Evolutionary conservation across 2,113 vertebrate genomes (phyloP).

Genomic region (Bombycilla garrulus): DNA sequence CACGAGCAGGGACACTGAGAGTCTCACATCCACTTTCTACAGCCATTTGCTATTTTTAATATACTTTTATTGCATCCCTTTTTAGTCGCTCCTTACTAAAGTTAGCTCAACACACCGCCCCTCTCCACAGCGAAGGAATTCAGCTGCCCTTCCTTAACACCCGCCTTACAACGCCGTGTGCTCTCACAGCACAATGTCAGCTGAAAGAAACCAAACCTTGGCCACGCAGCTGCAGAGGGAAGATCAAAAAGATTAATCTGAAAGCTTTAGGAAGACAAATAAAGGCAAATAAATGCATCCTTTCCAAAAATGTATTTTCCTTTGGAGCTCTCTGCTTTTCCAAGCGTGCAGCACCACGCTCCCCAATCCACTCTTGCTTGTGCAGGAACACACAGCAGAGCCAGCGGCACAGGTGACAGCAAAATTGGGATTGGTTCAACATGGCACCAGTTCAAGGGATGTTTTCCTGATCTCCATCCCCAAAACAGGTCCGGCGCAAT

Average conservation of each 20-base stretch:
- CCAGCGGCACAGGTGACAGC: fast-evolving
- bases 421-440: neutral
- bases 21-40: neutral
- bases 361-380: neutral
- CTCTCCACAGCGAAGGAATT: neutral
- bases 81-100: neutral
- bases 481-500: neutral
- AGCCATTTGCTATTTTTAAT: neutral
- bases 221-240: neutral
- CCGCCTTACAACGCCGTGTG: neutral
- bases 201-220: neutral
- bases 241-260: constrained; percentile 7
- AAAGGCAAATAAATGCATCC: neutral
- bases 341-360: neutral
- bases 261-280: constrained; percentile 21
- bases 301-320: neutral
- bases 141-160: neutral
- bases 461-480: neutral
- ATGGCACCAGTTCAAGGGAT: fast-evolving
- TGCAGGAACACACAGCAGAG: neutral
- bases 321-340: neutral
- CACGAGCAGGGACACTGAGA: neutral
- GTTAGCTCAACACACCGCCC: neutral
- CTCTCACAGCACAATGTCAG: neutral
- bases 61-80: neutral